These are phyloP conservation scores for Oceanodroma tethys DNA, from an alignment of 2,113 vertebrate genomes.

Conservation along the genomic window DNA sequence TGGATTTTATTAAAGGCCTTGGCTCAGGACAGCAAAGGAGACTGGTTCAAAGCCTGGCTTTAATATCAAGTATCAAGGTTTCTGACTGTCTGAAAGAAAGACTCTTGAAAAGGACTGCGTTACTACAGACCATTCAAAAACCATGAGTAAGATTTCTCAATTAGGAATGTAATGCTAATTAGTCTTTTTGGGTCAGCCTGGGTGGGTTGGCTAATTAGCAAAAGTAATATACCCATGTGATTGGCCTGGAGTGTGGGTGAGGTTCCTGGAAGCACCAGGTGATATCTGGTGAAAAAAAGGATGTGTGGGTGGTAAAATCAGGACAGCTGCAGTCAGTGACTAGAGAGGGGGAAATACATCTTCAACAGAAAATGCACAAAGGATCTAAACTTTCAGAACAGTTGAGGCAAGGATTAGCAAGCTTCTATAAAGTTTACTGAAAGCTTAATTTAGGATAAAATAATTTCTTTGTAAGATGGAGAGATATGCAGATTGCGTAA, in stretches of 20 bases:
- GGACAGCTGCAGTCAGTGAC: constrained; percentile 46
- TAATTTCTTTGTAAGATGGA: constrained; percentile 9
- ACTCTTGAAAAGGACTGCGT: not conserved
- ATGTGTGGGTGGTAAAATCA: constrained; percentile 57
- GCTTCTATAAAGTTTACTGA: not conserved
- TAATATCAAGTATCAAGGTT: constrained; percentile 7
- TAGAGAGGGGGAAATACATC: not conserved
- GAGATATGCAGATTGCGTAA: not conserved
- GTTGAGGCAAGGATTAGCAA: not conserved
- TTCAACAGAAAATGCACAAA: not conserved
- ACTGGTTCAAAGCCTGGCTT: constrained; percentile 43
- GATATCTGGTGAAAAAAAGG: constrained; percentile 29
- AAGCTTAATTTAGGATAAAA: constrained; percentile 24
- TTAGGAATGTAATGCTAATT: constrained; percentile 46
- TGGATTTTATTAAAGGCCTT: constrained; percentile 45
- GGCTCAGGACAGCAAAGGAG: constrained; percentile 32
- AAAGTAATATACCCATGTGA: constrained; percentile 43
- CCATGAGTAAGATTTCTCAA: constrained; percentile 47
- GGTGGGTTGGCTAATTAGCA: constrained; percentile 60
- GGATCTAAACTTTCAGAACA: not conserved
- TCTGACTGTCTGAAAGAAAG: constrained; percentile 30
- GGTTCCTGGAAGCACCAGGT: constrained; percentile 52
- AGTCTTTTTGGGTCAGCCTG: constrained; percentile 53
- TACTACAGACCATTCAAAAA: constrained; percentile 31
- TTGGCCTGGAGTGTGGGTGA: constrained; percentile 64